Evolutionary conservation across 2,888 invertebrate species (phyloP).

Genomic region (Meghimatium bilineatum): DNA sequence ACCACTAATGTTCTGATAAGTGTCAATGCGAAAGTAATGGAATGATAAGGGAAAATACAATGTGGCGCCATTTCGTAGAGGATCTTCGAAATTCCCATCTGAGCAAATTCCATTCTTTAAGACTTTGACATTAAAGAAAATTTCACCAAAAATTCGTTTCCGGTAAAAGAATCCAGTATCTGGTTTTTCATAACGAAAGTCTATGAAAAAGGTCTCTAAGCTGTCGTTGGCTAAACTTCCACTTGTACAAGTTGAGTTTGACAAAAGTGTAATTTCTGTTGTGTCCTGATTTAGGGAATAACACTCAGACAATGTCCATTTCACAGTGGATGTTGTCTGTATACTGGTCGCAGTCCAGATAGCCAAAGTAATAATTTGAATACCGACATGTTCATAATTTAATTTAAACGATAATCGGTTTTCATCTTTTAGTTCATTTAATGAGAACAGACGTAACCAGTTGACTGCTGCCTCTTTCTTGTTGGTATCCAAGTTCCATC

Average conservation of each 20-base stretch:
- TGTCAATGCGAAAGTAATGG: slow-evolving; percentile 63
- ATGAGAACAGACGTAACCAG: slow-evolving; percentile 57
- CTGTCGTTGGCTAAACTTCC: slow-evolving; percentile 43
- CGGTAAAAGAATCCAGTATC: slow-evolving; percentile 54
- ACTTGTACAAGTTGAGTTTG: slow-evolving; percentile 43
- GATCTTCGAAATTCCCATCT: slow-evolving; percentile 9
- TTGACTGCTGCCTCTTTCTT: slow-evolving; percentile 45
- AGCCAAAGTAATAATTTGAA: slow-evolving; percentile 31
- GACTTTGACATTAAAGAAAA: slow-evolving; percentile 60
- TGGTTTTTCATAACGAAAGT: slow-evolving; percentile 60
- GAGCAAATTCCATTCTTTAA: slow-evolving; percentile 11
- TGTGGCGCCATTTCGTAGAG: slow-evolving; percentile 47
- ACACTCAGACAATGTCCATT: slow-evolving; percentile 55
- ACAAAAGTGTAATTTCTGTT: slow-evolving; percentile 42
- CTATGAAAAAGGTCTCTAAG: slow-evolving; percentile 54
- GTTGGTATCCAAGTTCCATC: slow-evolving; percentile 18
- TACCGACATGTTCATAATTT: slow-evolving; percentile 14
- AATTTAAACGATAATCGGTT: slow-evolving; percentile 25
- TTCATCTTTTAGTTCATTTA: slow-evolving; percentile 42
- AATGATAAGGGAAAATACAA: slow-evolving; percentile 49
- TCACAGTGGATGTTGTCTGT: neutral
- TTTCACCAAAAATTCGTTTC: slow-evolving; percentile 66
- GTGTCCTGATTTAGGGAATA: slow-evolving; percentile 54
- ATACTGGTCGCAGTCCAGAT: neutral
- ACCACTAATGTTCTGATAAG: slow-evolving; percentile 14